These are phyloP conservation scores for Melanogrammus aeglefinus DNA, from an alignment of 2,797 vertebrate species.

Conservation along the genomic window DNA sequence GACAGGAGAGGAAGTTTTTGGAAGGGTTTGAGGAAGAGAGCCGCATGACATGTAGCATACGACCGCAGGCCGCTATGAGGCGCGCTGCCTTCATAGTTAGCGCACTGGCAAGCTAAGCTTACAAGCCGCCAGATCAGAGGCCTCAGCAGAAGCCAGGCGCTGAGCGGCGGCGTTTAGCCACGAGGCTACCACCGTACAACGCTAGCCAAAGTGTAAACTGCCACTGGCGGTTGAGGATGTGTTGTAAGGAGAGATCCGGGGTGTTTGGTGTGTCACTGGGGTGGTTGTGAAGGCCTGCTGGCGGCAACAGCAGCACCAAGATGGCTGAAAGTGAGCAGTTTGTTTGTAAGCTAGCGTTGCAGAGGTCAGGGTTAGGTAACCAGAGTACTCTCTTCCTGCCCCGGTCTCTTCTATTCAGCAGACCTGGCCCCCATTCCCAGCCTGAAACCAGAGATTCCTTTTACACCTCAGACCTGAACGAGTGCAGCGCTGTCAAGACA, in stretches of 20 bases:
- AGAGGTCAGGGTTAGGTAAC: conserved; percentile 71
- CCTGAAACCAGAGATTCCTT: background rate
- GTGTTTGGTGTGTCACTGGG: no score
- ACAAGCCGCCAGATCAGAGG: background rate
- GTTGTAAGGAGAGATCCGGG: no score
- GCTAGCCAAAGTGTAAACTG: no score
- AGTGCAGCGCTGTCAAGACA: background rate
- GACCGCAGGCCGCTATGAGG: no score
- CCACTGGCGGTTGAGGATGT: no score
- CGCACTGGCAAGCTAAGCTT: background rate
- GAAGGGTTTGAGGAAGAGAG: no score
- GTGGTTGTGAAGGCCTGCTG: no score
- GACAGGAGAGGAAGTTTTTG: no score
- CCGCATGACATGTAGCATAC: no score
- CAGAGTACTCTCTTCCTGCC: conserved; percentile 63
- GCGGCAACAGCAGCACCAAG: background rate
- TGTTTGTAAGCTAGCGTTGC: background rate
- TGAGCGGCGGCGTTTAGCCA: background rate
- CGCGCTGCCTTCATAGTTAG: background rate
- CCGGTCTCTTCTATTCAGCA: background rate
- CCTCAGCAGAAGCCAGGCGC: background rate
- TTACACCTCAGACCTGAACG: background rate
- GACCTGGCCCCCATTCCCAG: background rate
- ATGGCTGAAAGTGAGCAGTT: background rate
- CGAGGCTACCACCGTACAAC: no score